Evolutionary conservation across 1,140 invertebrate genomes (phyloP).

Genomic region (Drosophila kohkoa): DNA sequence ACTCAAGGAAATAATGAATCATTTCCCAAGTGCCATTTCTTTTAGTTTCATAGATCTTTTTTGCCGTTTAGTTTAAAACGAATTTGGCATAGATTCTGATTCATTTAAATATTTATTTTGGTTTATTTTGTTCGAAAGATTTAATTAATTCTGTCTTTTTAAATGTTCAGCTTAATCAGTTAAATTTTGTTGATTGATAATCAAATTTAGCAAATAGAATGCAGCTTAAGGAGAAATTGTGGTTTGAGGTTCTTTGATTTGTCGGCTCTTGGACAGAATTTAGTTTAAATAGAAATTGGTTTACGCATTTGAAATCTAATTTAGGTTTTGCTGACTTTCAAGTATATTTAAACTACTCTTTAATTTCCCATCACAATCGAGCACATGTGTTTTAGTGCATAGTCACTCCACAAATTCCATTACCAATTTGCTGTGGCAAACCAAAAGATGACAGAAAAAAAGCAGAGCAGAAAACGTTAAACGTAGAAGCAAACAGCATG

Average conservation of each 20-base stretch:
- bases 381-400: conserved; percentile 13
- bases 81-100: too few species aligned
- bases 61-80: too few species aligned
- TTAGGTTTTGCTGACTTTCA: conserved; percentile 5
- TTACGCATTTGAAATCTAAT: neutral
- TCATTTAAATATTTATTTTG: too few species aligned
- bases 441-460: neutral
- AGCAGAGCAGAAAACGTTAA: neutral
- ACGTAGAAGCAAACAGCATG: neutral
- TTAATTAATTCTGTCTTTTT: too few species aligned
- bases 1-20: too few species aligned
- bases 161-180: too few species aligned
- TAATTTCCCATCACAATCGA: neutral
- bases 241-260: neutral
- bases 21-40: too few species aligned
- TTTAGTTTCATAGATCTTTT: too few species aligned
- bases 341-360: conserved; percentile 17
- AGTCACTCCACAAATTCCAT: conserved; percentile 29
- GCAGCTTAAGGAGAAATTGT: too few species aligned
- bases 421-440: conserved; percentile 1
- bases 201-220: too few species aligned
- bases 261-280: neutral
- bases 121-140: too few species aligned
- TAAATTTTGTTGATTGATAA: too few species aligned
- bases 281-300: neutral